Evolutionary conservation across 2,888 invertebrate species (phyloP), one percentile per base, ranked within the genome.

Genomic region (Drosophila greeni): DNA sequence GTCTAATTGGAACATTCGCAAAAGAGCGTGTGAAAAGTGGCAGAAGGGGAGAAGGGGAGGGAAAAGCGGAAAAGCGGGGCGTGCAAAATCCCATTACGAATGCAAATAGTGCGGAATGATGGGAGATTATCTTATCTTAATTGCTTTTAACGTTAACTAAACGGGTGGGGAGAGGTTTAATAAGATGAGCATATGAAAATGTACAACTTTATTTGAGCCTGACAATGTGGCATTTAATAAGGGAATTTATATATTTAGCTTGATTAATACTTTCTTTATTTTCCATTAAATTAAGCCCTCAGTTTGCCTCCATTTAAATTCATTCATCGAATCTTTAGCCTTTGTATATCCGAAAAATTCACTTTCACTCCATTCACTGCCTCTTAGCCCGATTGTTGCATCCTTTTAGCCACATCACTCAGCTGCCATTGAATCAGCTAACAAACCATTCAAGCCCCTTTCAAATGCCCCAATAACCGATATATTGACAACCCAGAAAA

Each of bases 81-180:
- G 65, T 66, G 59, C 51, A 76, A 71, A 76, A 76, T 69, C 75
- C 67, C 65, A 74, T 77, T 79, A 62, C 31, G 39, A 71, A 74
- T 76, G 73, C 75, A 74, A 76, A 76, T 74, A 66, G 62, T 56
- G 59, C 59, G 59, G 56, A 60, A 60, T 60, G 59, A 56, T 56
- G 59, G 59, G 43, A 45, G 56, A 60, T 56, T 56, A 60, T 60
- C 59, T 60, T 47, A 56, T 60, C 59, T 60, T 60, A 60, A 60
- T 60, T 60, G 59, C 59, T 47, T 60, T 47, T 36, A 36, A 39
- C 24, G 31, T 56, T 56, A 60, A 60, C 59, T 60, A 47, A 56
- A 39, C 39, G 24, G 45, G n/a, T n/a, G 11, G 42, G 45, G 29
- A 31, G 56, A 60, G 23, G 24, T 36, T 60, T 56, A 56, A 56